Percentiles rank a stretch among this genome's conserved stretches.
Evolutionary conservation across 2,113 vertebrate species (phyloP).

Genomic region (Corythaeola cristata): DNA sequence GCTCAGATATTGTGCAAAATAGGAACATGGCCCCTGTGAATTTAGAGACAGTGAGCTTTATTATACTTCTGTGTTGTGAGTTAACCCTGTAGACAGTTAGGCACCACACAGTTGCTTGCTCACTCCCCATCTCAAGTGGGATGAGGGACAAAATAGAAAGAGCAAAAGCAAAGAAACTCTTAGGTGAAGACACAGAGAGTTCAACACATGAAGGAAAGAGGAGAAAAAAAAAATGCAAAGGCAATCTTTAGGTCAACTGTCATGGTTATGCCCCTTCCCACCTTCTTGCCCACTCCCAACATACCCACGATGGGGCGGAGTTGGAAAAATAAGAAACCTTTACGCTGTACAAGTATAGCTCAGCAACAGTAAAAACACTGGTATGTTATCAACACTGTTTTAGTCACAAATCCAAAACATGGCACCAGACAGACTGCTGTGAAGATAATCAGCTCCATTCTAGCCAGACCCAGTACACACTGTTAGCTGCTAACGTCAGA

Average conservation of each 20-base stretch:
- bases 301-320: rapidly evolving
- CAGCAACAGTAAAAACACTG: background rate
- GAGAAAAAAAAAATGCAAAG: background rate
- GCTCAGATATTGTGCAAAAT: background rate
- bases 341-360: background rate
- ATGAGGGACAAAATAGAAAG: background rate
- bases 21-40: background rate
- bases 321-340: background rate
- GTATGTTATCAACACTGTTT: background rate
- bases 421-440: background rate
- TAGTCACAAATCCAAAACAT: background rate
- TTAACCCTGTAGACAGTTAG: background rate
- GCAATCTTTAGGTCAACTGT: background rate
- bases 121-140: rapidly evolving
- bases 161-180: background rate
- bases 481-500: background rate
- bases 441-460: background rate
- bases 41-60: background rate
- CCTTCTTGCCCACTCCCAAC: background rate
- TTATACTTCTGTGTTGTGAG: background rate
- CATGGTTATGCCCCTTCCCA: background rate
- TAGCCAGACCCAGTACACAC: background rate
- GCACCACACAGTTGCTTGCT: background rate
- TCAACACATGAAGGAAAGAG: background rate
- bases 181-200: background rate